These are phyloP conservation scores for Blennius ocellaris DNA, from an alignment of 2,113 vertebrate species.

Conservation along the genomic window DNA sequence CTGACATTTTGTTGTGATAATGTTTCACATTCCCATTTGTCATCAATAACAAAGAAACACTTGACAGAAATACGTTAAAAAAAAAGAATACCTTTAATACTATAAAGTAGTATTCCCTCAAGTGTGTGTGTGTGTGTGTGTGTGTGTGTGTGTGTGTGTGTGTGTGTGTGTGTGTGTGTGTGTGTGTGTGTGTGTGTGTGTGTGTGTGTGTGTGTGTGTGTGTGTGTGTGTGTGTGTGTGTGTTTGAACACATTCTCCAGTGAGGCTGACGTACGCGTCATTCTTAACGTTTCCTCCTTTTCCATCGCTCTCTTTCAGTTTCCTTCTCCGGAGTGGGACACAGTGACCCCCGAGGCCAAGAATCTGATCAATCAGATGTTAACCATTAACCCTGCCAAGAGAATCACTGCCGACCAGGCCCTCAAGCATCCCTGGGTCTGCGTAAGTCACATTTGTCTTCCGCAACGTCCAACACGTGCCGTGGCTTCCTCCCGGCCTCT, in stretches of 20 bases:
- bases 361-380: constrained; percentile 99
- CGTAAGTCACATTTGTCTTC: constrained; percentile 85
- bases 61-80: too few species aligned
- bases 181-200: too few species aligned
- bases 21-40: too few species aligned
- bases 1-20: too few species aligned
- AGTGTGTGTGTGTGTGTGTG: too few species aligned
- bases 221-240: too few species aligned
- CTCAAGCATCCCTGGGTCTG: constrained; percentile 99
- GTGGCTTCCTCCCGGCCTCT: background rate
- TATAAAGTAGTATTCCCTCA: too few species aligned
- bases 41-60: too few species aligned
- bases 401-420: constrained; percentile 98
- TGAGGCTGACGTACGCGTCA: background rate
- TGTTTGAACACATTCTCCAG: background rate
- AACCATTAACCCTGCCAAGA: constrained; percentile 98
- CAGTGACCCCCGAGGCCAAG: constrained; percentile 98
- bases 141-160: too few species aligned
- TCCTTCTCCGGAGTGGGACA: constrained; percentile 99
- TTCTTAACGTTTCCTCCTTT: background rate
- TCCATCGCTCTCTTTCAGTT: constrained; percentile 83
- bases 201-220: too few species aligned
- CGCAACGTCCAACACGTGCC: background rate
- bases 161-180: too few species aligned
- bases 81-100: too few species aligned